A percentile compares a stretch with the other conserved stretches of the same genome.
Evolutionary conservation across 2,888 invertebrate species (phyloP).

Genomic region (Phymatocera aterrima): DNA sequence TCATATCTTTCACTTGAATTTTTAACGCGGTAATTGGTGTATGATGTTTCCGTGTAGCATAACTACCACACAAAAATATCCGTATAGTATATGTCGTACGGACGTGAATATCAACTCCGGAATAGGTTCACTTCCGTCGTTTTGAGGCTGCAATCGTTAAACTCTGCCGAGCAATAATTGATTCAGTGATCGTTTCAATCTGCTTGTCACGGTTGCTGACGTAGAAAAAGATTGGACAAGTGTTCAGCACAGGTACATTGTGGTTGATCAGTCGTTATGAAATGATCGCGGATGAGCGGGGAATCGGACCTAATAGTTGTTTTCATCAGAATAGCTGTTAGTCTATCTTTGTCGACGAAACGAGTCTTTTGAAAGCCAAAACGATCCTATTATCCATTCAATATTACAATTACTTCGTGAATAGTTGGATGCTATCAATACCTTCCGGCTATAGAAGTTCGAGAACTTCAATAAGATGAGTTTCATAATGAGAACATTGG

Average conservation of each 20-base stretch:
- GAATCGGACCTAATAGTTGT: neutral
- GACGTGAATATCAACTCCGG: neutral
- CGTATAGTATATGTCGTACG: neutral
- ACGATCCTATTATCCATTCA: neutral
- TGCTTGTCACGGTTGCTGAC: too few relatives aligned
- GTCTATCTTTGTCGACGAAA: neutral
- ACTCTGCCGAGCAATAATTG: neutral
- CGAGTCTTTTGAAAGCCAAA: too few relatives aligned
- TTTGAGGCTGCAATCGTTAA: neutral
- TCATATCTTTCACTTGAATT: neutral
- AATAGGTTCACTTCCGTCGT: neutral
- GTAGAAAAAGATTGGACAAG: too few relatives aligned
- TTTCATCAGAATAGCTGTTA: neutral
- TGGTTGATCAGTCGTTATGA: too few relatives aligned
- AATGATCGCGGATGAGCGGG: too few relatives aligned
- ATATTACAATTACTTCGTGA: neutral
- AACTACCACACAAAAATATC: too few relatives aligned
- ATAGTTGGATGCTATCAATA: neutral
- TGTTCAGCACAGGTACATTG: too few relatives aligned
- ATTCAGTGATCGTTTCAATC: too few relatives aligned
- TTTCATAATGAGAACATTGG: neutral
- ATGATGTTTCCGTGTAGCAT: neutral
- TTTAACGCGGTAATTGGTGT: neutral
- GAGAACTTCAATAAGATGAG: neutral
- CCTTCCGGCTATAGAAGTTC: neutral